phyloP scores from a whole-genome alignment of 1,140 invertebrate genomes.

The Arctopsyche grandis region DNA sequence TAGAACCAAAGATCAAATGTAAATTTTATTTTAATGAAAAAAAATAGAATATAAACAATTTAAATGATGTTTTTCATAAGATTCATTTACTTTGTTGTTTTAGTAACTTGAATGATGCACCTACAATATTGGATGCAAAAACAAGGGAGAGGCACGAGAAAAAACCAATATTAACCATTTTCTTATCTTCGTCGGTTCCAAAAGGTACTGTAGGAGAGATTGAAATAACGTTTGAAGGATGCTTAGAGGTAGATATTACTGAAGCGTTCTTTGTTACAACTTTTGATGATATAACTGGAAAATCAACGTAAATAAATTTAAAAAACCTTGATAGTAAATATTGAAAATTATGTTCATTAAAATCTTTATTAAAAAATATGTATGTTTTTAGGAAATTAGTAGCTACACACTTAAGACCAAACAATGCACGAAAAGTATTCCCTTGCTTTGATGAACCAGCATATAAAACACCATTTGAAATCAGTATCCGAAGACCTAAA shows the following conservation, averaged over 20 bases:
- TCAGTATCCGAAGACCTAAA: slow-evolving; percentile 72
- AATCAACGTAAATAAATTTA: slow-evolving; percentile 30
- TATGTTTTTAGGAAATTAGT: slow-evolving; percentile 61
- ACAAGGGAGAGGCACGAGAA: slow-evolving; percentile 62
- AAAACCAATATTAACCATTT: slow-evolving; percentile 67
- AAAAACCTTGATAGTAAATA: slow-evolving; percentile 4
- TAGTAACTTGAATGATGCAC: neutral
- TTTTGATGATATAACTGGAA: slow-evolving; percentile 16
- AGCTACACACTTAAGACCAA: slow-evolving; percentile 82
- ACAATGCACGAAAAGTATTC: slow-evolving; percentile 85
- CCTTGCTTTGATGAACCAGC: slow-evolving; percentile 94
- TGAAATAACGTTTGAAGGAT: slow-evolving; percentile 69
- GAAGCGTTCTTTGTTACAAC: slow-evolving; percentile 72
- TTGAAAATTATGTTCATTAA: too few relatives aligned
- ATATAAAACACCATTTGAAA: slow-evolving; percentile 78
- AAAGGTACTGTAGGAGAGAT: slow-evolving; percentile 66
- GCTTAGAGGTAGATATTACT: slow-evolving; percentile 67
- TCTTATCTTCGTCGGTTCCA: slow-evolving; percentile 67
- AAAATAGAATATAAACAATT: too few relatives aligned
- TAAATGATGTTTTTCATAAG: too few relatives aligned
- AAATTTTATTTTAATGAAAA: neutral
- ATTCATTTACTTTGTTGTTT: slow-evolving; percentile 19
- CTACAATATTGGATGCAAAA: slow-evolving; percentile 13
- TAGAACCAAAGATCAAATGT: slow-evolving; percentile 45
- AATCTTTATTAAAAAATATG: neutral